Percentiles rank a stretch among this genome's conserved stretches.
Evolutionary conservation across 2,888 invertebrate species (phyloP).

Genomic region (Apodemia duryi): DNA sequence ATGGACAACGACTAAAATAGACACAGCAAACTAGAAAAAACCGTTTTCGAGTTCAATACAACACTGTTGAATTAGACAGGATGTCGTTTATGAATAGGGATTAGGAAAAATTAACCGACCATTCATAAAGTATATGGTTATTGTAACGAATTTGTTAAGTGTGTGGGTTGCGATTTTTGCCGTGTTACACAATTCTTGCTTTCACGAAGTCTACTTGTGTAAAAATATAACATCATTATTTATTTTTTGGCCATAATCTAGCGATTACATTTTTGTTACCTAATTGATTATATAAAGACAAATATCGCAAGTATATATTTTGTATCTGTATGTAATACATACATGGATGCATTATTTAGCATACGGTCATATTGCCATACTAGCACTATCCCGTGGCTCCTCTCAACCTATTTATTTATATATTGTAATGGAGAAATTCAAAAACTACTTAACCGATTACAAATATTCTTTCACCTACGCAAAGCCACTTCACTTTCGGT

Average conservation of each 20-base stretch:
- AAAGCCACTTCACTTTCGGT: too few species aligned
- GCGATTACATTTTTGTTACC: neutral
- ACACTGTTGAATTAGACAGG: slow-evolving; percentile 42
- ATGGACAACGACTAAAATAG: slow-evolving; percentile 72
- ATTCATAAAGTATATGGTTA: neutral
- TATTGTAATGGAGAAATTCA: too few species aligned
- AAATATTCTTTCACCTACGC: too few species aligned
- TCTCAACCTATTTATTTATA: too few species aligned
- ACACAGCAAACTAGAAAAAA: slow-evolving; percentile 56
- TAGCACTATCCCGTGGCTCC: too few species aligned
- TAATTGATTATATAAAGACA: neutral
- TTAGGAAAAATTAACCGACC: slow-evolving; percentile 10
- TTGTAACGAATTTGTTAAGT: neutral
- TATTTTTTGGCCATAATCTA: slow-evolving; percentile 10
- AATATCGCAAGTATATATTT: neutral
- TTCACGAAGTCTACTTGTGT: slow-evolving; percentile 13
- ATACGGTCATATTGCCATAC: too few species aligned
- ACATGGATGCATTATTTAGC: too few species aligned
- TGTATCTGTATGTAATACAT: neutral
- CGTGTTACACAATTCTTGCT: slow-evolving; percentile 9
- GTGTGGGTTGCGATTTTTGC: slow-evolving; percentile 9
- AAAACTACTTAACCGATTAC: too few species aligned
- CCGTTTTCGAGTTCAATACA: slow-evolving; percentile 61
- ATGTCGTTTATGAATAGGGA: slow-evolving; percentile 33
- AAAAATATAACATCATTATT: slow-evolving; percentile 7